Conservation (phyloP, 2,797 vertebrate genomes). For the Helostoma temminkii region DNA sequence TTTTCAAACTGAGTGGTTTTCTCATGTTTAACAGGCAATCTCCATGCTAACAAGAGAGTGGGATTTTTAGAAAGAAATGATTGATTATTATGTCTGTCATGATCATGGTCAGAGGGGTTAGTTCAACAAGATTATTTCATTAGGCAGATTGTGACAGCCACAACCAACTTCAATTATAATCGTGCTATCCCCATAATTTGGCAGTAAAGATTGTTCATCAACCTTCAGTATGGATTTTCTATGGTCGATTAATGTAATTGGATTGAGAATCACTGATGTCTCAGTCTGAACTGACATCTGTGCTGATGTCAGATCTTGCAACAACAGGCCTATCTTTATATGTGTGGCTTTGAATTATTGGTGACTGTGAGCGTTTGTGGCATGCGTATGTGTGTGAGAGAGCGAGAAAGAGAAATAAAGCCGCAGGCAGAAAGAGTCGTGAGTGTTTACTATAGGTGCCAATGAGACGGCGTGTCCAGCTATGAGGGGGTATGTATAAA, state of each 20-base stretch:
- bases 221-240: conserved; percentile 77
- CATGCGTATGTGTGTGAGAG: not conserved
- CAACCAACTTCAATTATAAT: conserved; percentile 81
- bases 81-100: conserved; percentile 68
- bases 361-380: not conserved
- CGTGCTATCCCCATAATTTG: conserved; percentile 77
- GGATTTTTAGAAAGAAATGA: conserved; percentile 32
- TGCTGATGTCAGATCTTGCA: conserved; percentile 49
- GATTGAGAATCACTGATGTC: conserved; percentile 80
- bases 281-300: conserved; percentile 63
- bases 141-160: conserved; percentile 73
- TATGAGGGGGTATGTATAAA: conserved; percentile 45
- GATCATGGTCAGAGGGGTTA: conserved; percentile 73
- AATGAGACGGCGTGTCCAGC: conserved; percentile 54
- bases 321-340: conserved; percentile 45
- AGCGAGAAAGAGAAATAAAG: not conserved
- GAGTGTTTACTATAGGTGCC: conserved; percentile 30
- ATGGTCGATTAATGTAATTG: conserved; percentile 81
- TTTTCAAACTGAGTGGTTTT: conserved; percentile 5
- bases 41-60: conserved; percentile 5
- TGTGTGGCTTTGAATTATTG: conserved; percentile 26
- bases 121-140: conserved; percentile 81
- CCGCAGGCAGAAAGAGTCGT: conserved; percentile 5
- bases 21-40: not conserved
- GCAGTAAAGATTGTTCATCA: conserved; percentile 82